Evolutionary conservation across 2,888 invertebrate species (phyloP).

Genomic region (Lepidocyrtoides sp.): DNA sequence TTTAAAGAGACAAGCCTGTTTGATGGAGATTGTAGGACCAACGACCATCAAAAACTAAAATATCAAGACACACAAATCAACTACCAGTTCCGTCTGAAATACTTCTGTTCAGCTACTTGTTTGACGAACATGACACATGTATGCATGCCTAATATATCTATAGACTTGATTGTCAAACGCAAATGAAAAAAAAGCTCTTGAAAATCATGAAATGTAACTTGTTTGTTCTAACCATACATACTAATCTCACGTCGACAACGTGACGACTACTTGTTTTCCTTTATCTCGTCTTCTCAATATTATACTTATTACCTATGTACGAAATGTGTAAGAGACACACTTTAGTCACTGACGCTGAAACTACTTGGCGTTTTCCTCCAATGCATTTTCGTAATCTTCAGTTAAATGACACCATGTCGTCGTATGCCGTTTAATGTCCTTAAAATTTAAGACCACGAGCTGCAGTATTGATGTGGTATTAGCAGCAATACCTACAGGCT

Average conservation of each 20-base stretch:
- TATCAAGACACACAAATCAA: neutral
- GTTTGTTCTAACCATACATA: neutral
- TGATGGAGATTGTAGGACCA: constrained; percentile 36
- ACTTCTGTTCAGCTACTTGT: neutral
- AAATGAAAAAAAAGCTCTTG: neutral
- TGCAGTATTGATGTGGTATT: no score
- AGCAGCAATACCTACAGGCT: neutral
- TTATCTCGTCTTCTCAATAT: neutral
- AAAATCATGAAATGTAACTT: constrained; percentile 6
- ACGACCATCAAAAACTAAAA: constrained; percentile 43
- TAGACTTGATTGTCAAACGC: neutral
- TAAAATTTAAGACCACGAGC: constrained; percentile 2
- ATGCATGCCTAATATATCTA: neutral
- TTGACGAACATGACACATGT: neutral
- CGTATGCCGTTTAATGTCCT: neutral
- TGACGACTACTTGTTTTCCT: neutral
- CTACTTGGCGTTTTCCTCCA: neutral
- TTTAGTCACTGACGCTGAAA: neutral
- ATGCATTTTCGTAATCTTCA: neutral
- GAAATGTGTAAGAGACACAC: neutral
- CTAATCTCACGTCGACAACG: constrained; percentile 5
- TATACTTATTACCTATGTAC: neutral
- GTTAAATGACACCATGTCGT: neutral
- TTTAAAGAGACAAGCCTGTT: neutral
- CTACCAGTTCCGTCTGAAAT: neutral